Conservation (phyloP, 2,797 vertebrate genomes). For the Rhinoraja longicauda region DNA sequence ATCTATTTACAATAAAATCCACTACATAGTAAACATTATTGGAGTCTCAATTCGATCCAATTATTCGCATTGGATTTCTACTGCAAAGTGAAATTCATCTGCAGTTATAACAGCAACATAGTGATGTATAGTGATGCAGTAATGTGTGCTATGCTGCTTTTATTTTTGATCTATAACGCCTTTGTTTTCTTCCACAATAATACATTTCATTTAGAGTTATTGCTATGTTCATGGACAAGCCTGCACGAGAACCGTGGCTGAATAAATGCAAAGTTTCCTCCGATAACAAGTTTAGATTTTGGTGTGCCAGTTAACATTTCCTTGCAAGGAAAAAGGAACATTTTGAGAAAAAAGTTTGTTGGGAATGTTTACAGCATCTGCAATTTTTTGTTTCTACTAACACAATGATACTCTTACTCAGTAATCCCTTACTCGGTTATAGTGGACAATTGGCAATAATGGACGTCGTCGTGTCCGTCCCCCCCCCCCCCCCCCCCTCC, state of each 20-base stretch:
- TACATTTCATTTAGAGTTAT: neutral
- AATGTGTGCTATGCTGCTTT: neutral
- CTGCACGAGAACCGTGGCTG: neutral
- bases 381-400: too few relatives aligned
- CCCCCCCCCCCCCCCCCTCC: too few relatives aligned
- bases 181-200: neutral
- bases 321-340: neutral
- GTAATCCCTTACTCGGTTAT: too few relatives aligned
- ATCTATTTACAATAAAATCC: constrained; percentile 10
- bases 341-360: neutral
- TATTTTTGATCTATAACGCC: neutral
- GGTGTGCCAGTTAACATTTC: too few relatives aligned
- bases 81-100: neutral
- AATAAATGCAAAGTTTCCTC: neutral
- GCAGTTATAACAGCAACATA: neutral
- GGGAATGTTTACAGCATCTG: neutral
- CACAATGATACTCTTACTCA: too few relatives aligned
- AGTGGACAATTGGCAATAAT: too few relatives aligned
- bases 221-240: neutral
- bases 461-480: too few relatives aligned
- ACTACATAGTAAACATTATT: neutral
- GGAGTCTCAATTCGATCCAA: neutral
- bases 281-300: neutral
- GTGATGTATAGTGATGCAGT: neutral
- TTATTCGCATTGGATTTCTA: neutral